Percentiles rank a stretch among this genome's conserved stretches.
These are phyloP conservation scores for Nasua narica DNA, from an alignment of 2,797 vertebrate species.

Conservation along the genomic window DNA sequence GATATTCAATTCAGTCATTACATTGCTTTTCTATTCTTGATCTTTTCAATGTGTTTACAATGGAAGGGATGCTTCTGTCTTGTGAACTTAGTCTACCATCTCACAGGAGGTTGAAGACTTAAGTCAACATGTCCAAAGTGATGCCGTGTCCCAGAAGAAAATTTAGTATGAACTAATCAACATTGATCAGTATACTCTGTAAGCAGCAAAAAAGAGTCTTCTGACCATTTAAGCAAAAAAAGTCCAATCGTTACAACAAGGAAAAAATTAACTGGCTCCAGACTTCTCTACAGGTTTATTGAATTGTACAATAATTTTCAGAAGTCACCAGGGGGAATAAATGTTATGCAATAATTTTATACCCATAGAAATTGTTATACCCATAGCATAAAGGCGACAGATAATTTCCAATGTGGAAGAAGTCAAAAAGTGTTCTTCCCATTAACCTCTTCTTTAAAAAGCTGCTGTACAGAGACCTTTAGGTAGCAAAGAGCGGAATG, in stretches of 20 bases:
- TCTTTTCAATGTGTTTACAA: neutral
- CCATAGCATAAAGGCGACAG: neutral
- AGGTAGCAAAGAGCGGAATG: neutral
- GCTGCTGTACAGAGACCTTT: neutral
- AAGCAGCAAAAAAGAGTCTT: neutral
- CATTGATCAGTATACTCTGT: neutral
- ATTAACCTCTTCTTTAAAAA: neutral
- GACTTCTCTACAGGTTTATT: neutral
- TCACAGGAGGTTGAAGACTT: neutral
- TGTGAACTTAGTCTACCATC: neutral
- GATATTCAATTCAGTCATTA: neutral
- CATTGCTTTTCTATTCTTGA: neutral
- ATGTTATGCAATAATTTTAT: neutral
- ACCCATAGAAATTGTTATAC: neutral
- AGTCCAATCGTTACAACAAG: neutral
- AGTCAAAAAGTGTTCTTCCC: neutral
- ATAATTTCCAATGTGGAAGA: neutral
- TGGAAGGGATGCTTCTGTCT: neutral
- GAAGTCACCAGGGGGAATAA: neutral
- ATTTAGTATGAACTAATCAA: neutral
- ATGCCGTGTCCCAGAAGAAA: neutral
- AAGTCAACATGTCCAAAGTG: neutral
- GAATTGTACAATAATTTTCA: neutral
- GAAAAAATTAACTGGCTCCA: neutral
- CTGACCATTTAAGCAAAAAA: neutral